Base-by-base conservation (phyloP, 2,797 vertebrate genomes). In the Scolopax bukidnonensis region DNA sequence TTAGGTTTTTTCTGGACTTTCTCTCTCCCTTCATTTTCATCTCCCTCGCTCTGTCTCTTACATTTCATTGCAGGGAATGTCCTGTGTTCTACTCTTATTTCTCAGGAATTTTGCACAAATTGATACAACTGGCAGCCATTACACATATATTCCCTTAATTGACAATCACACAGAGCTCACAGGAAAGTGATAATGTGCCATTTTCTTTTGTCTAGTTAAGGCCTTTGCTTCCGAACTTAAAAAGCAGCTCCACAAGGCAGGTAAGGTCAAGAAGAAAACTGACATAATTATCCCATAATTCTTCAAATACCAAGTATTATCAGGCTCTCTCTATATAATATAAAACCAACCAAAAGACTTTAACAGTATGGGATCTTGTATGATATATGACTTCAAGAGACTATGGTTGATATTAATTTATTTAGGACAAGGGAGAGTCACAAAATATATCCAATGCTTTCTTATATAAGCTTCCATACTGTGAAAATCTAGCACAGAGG, bases 241-340 rank as follows among this genome's bases (percentile, higher is more conserved):
- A 96, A 96, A 93, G 83, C 85, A 89, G 87, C 60, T 89, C 67
- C 71, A 80, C 54, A 45, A 94, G 91, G 79, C 85, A 91, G 91
- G 54, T 64, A 93, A 94, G 93, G 94, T 95, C 90, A 95, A 82
- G 90, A 93, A 95, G 67, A 90, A 95, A 90, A 95, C 43, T 54
- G 90, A 89, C 79, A 73, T 76, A 95, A 97, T 95, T 96, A 94
- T 84, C 76, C 33, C 80, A 74, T 90, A 90, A 93, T 79, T 87
- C 80, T 95, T 95, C 94, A 96, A 93, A 94, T 86, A 93, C 13
- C 33, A 79, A 82, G 59, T 76, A 60, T 48, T 63, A 67, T 84
- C 59, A 74, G 67, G 38, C 16, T 71, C 53, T 53, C 5, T 77
- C 27, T 60, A 41, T 84, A 27, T 50, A 84, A 76, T 25, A 85